Conservation (phyloP, 2,113 vertebrate species). For the Okapia johnstoni region DNA sequence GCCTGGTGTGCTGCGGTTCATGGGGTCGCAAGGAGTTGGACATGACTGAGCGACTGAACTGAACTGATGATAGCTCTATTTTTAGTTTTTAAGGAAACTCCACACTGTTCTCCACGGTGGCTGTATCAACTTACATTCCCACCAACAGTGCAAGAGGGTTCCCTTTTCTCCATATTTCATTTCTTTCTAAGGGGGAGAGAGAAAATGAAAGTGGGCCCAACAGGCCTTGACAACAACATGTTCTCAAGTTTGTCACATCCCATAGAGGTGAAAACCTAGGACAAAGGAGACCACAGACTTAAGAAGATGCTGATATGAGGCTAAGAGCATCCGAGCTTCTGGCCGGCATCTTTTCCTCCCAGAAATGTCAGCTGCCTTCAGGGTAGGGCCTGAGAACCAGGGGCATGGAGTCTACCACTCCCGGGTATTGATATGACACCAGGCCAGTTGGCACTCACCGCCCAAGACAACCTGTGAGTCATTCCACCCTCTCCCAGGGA, state of each 20-base stretch:
- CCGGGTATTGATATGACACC: neutral
- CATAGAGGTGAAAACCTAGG: neutral
- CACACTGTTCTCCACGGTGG: neutral
- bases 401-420: neutral
- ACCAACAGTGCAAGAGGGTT: neutral
- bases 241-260: neutral
- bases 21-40: too few relatives aligned
- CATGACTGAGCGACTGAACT: too few relatives aligned
- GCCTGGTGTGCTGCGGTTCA: too few relatives aligned
- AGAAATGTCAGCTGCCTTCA: neutral
- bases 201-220: neutral
- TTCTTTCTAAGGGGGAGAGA: neutral
- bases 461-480: neutral
- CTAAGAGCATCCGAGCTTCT: neutral
- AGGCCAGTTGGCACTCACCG: neutral
- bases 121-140: neutral
- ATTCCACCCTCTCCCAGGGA: conserved; percentile 22
- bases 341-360: neutral
- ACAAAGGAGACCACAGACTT: neutral
- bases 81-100: neutral
- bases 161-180: neutral
- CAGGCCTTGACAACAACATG: neutral
- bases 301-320: neutral
- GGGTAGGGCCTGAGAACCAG: neutral
- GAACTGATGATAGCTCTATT: neutral